Evolutionary conservation across 2,888 invertebrate genomes (phyloP).

Genomic region (Eilema depressum): DNA sequence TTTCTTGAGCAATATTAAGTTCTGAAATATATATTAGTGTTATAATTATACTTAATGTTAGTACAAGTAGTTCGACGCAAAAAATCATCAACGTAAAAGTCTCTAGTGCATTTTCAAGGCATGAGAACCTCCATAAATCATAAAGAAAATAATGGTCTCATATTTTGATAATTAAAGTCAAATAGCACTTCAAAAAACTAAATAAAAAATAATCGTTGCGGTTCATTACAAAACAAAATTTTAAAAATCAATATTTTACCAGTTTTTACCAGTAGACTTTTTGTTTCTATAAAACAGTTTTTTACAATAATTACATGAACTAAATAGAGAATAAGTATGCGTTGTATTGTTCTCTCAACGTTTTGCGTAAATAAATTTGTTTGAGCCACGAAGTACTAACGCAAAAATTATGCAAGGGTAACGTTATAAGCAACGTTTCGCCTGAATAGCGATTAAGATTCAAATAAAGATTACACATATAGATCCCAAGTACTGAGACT

Average conservation of each 20-base stretch:
- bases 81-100: neutral
- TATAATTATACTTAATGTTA: too few species aligned
- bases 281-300: neutral
- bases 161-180: neutral
- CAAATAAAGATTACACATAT: conserved; percentile 57
- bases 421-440: conserved; percentile 47
- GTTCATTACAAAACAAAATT: too few species aligned
- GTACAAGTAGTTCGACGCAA: neutral
- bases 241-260: neutral
- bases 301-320: neutral
- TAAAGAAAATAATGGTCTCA: neutral
- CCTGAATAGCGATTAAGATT: conserved; percentile 55
- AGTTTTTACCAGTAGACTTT: neutral
- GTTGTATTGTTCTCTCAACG: neutral
- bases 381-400: conserved; percentile 35
- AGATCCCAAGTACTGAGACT: conserved; percentile 45
- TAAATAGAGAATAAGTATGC: neutral
- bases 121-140: neutral
- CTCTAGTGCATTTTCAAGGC: neutral
- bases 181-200: neutral
- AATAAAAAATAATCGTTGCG: neutral
- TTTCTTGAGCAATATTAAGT: neutral
- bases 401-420: conserved; percentile 52
- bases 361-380: conserved; percentile 32
- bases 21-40: too few species aligned